A percentile compares a stretch with the other conserved stretches of the same genome.
Evolutionary conservation across 1,140 invertebrate genomes (phyloP).

Genomic region (Drosophila mojavensis): DNA sequence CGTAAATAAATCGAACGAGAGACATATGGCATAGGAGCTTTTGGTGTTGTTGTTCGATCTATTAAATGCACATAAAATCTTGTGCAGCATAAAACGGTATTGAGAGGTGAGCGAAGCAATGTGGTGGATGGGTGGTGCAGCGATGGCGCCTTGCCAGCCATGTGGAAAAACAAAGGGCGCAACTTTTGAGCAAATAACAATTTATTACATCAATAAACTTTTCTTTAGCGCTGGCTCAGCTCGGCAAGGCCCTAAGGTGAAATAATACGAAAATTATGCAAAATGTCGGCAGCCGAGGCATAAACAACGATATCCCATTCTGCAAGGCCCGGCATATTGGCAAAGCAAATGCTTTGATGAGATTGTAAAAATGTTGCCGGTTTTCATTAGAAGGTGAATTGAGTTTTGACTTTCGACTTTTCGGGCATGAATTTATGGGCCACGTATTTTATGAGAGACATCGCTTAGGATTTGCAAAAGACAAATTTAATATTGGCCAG

Average conservation of each 20-base stretch:
- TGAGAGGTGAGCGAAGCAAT: background rate
- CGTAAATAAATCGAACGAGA: slow-evolving; percentile 31
- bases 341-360: slow-evolving; percentile 48
- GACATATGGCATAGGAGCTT: slow-evolving; percentile 33
- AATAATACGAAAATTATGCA: slow-evolving; percentile 75
- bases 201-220: slow-evolving; percentile 75
- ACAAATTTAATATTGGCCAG: slow-evolving; percentile 4
- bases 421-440: slow-evolving; percentile 25
- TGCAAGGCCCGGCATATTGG: slow-evolving; percentile 15
- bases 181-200: slow-evolving; percentile 65
- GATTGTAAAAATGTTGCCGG: slow-evolving; percentile 53
- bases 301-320: slow-evolving; percentile 59
- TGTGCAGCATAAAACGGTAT: slow-evolving; percentile 32
- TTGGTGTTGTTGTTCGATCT: slow-evolving; percentile 53
- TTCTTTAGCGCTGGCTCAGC: slow-evolving; percentile 8
- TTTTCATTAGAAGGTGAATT: slow-evolving; percentile 68
- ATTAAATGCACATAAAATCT: slow-evolving; percentile 68
- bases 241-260: slow-evolving; percentile 58
- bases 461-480: slow-evolving; percentile 1
- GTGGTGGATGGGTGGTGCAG: background rate
- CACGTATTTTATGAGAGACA: slow-evolving; percentile 21
- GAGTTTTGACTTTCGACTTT: slow-evolving; percentile 21
- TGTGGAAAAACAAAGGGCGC: slow-evolving; percentile 64
- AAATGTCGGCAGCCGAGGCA: slow-evolving; percentile 27
- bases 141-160: slow-evolving; percentile 45